These are phyloP conservation scores for Epicauta chinensis DNA, from an alignment of 1,140 invertebrate species.

Conservation along the genomic window DNA sequence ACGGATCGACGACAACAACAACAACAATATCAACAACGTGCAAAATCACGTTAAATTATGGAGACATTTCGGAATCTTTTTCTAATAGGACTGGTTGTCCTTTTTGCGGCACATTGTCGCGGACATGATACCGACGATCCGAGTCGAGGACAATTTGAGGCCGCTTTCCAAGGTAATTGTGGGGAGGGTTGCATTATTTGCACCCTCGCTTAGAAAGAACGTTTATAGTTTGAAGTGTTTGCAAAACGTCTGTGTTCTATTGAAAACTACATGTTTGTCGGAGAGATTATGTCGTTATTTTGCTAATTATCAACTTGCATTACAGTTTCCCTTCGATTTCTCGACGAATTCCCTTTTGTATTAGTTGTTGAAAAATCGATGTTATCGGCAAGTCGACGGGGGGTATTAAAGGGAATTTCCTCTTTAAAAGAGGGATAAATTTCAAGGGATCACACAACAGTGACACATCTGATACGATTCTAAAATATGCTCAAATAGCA, in stretches of 20 bases:
- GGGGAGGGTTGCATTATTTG: conserved; percentile 2
- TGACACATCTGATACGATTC: no score
- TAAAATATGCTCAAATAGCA: no score
- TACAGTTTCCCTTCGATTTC: not conserved
- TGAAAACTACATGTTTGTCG: conserved; percentile 1
- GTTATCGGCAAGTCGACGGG: not conserved
- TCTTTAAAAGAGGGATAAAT: no score
- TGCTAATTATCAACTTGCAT: conserved; percentile 10
- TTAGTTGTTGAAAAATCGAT: not conserved
- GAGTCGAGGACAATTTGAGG: conserved; percentile 32
- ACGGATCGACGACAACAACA: not conserved
- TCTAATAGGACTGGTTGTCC: conserved; percentile 24
- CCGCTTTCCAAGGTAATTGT: conserved; percentile 34
- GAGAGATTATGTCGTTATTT: not conserved
- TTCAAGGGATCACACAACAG: no score
- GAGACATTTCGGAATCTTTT: conserved; percentile 10
- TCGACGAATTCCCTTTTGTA: not conserved
- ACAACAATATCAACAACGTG: not conserved
- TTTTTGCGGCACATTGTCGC: conserved; percentile 16
- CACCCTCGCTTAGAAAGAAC: not conserved
- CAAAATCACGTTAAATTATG: conserved; percentile 19
- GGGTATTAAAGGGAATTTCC: no score
- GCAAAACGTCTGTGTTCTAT: not conserved
- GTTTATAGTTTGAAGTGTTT: no score
- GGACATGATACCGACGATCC: conserved; percentile 22